Evolutionary conservation across 1,140 invertebrate species (phyloP).

Genomic region (Drosophila repleta): DNA sequence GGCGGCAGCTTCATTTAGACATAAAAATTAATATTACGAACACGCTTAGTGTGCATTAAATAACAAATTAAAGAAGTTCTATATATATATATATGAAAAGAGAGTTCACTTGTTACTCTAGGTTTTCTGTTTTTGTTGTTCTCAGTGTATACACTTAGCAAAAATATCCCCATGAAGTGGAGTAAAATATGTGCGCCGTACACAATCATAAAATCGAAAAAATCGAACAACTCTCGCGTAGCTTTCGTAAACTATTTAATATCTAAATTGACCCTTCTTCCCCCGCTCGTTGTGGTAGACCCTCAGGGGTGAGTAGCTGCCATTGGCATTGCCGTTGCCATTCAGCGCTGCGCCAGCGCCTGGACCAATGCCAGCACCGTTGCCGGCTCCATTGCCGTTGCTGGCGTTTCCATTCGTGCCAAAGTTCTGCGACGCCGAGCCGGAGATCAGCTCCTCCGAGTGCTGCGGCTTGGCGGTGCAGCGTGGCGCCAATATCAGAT

Average conservation of each 20-base stretch:
- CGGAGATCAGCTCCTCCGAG: slow-evolving; percentile 84
- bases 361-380: slow-evolving; percentile 29
- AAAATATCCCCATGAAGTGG: slow-evolving; percentile 61
- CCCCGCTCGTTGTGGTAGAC: slow-evolving; percentile 91
- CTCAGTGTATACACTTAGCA: slow-evolving; percentile 79
- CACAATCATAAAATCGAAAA: slow-evolving; percentile 62
- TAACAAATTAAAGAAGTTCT: slow-evolving; percentile 77
- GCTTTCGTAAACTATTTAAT: slow-evolving; percentile 84
- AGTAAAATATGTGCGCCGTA: slow-evolving; percentile 43
- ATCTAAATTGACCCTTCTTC: slow-evolving; percentile 91
- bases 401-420: slow-evolving; percentile 53
- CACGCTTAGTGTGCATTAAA: slow-evolving; percentile 78
- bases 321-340: slow-evolving; percentile 80
- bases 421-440: slow-evolving; percentile 84
- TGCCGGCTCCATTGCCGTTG: slow-evolving; percentile 60
- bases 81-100: slow-evolving; percentile 57
- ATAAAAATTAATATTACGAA: slow-evolving; percentile 75
- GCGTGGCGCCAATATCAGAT: slow-evolving; percentile 88
- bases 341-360: slow-evolving; percentile 62
- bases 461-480: slow-evolving; percentile 87
- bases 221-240: slow-evolving; percentile 12
- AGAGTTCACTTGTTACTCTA: slow-evolving; percentile 10
- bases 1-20: slow-evolving; percentile 42
- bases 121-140: slow-evolving; percentile 31
- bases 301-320: slow-evolving; percentile 90